Percentiles rank a stretch among this genome's conserved stretches.
Conservation (phyloP, 1,140 invertebrate species). For the Drosophila quadrilineata region DNA sequence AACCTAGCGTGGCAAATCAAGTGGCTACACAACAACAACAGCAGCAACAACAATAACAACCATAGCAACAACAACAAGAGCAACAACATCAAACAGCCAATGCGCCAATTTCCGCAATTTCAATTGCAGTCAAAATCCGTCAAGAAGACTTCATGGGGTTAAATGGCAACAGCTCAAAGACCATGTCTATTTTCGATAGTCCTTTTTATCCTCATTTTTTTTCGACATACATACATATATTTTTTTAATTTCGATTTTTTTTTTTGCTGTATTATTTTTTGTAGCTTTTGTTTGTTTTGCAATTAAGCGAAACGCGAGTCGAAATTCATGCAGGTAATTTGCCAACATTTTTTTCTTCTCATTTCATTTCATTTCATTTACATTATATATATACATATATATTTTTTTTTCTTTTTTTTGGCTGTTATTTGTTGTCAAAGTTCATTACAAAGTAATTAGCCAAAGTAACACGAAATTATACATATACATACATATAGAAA, state of each 20-base stretch:
- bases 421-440: conserved; percentile 51
- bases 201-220: too few species aligned
- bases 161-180: too few species aligned
- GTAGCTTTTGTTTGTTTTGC: conserved; percentile 18
- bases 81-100: conserved; percentile 16
- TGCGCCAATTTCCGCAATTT: conserved; percentile 15
- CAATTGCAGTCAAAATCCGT: conserved; percentile 1
- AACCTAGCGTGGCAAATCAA: conserved; percentile 68
- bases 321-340: conserved; percentile 21
- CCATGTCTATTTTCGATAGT: too few species aligned
- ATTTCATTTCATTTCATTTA: conserved; percentile 36
- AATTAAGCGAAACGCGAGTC: conserved; percentile 42
- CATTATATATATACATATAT: too few species aligned
- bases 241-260: background rate
- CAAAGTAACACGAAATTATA: conserved; percentile 17
- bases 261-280: background rate
- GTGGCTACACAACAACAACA: conserved; percentile 3
- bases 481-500: too few species aligned
- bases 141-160: background rate
- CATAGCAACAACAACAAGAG: background rate
- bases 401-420: background rate
- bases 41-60: background rate
- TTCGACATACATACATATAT: too few species aligned
- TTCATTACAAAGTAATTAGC: conserved; percentile 79
- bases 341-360: conserved; percentile 48